phyloP scores from a whole-genome alignment of 1,140 invertebrate species.

The Penaeus vannamei region DNA sequence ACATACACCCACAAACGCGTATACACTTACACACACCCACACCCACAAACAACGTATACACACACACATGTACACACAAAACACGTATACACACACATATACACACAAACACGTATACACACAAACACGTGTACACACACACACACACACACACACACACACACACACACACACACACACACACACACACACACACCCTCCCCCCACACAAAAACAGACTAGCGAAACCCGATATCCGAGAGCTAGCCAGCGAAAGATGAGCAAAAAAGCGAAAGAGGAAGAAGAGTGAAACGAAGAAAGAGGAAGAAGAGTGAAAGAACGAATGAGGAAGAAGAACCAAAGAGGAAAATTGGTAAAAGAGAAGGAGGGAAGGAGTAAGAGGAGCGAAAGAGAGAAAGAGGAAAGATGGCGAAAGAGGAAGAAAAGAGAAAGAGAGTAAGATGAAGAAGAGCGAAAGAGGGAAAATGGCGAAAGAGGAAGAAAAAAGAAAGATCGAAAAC shows the following conservation, averaged over 20 bases:
- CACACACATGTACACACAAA: too few species aligned
- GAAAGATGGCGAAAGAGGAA: neutral
- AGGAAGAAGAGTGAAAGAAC: constrained; percentile 31
- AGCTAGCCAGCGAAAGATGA: neutral
- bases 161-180: too few species aligned
- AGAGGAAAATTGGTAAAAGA: constrained; percentile 36
- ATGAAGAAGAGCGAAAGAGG: neutral
- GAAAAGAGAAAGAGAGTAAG: constrained; percentile 18
- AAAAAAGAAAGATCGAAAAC: neutral
- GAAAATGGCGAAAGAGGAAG: neutral
- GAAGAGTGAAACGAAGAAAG: constrained; percentile 38
- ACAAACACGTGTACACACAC: too few species aligned
- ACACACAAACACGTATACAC: too few species aligned
- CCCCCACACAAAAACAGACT: too few species aligned
- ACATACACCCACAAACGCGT: too few species aligned
- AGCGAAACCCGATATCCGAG: neutral
- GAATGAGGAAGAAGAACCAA: too few species aligned
- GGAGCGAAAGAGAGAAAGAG: neutral
- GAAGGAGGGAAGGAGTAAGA: neutral
- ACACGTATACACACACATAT: too few species aligned
- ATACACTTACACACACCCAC: too few species aligned
- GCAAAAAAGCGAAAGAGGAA: constrained; percentile 3
- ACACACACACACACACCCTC: too few species aligned
- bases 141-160: too few species aligned
- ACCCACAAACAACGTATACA: too few species aligned